A percentile compares a stretch with the other conserved stretches of the same genome.
Evolutionary conservation across 2,888 invertebrate species (phyloP).

Genomic region (Ctena decussata): DNA sequence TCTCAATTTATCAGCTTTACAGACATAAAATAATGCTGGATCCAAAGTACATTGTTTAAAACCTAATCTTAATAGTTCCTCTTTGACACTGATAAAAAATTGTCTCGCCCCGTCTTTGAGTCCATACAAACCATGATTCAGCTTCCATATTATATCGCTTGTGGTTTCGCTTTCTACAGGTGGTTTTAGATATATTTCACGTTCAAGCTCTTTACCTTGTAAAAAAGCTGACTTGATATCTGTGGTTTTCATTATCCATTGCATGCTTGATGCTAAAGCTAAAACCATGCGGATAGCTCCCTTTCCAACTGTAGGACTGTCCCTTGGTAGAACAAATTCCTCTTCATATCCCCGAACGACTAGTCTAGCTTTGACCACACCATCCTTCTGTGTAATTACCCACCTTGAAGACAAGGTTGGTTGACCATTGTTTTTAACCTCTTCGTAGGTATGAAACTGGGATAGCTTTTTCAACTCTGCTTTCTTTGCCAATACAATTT

Average conservation of each 20-base stretch:
- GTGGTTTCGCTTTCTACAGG: background rate
- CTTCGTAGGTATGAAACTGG: conserved; percentile 32
- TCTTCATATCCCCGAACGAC: conserved; percentile 59
- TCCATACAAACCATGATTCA: background rate
- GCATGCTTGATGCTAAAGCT: conserved; percentile 36
- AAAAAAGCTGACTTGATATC: conserved; percentile 51
- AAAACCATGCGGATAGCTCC: conserved; percentile 49
- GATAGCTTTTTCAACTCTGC: too few relatives aligned
- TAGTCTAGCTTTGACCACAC: conserved; percentile 42
- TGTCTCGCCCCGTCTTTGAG: background rate
- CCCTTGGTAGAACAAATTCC: background rate
- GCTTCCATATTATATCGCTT: background rate
- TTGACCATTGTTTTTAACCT: conserved; percentile 39
- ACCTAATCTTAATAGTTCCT: background rate
- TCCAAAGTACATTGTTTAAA: background rate
- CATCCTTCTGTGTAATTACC: conserved; percentile 49
- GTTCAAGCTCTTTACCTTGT: background rate
- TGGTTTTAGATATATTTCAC: background rate
- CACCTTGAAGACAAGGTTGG: conserved; percentile 38
- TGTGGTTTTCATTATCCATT: conserved; percentile 58
- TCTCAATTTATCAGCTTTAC: background rate
- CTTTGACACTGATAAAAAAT: conserved; percentile 6
- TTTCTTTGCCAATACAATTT: too few relatives aligned
- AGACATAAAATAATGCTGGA: background rate
- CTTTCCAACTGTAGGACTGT: conserved; percentile 49